Conservation (phyloP, 1,140 invertebrate genomes). For the Brachionus rubens region DNA sequence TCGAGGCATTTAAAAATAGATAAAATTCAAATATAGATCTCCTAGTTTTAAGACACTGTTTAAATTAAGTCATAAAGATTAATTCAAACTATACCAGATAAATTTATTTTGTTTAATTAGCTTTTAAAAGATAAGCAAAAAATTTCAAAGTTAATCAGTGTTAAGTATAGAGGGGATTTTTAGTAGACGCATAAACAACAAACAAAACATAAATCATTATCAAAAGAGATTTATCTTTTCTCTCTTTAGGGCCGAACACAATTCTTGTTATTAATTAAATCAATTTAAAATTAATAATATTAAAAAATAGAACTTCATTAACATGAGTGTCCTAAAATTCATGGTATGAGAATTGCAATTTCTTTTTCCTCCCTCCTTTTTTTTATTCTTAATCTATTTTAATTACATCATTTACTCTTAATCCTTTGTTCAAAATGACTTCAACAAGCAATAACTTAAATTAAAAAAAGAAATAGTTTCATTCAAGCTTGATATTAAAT, state of each 20-base stretch:
- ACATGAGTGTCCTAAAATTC: background rate
- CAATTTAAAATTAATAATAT: slow-evolving; percentile 42
- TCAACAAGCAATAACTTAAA: slow-evolving; percentile 15
- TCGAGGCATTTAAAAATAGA: background rate
- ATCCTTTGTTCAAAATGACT: slow-evolving; percentile 27
- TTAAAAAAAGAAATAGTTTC: background rate
- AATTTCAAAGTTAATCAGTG: slow-evolving; percentile 22
- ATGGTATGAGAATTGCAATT: too few relatives aligned
- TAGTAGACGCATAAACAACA: background rate
- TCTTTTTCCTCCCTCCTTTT: background rate
- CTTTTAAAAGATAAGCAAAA: slow-evolving; percentile 17
- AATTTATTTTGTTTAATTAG: slow-evolving; percentile 36
- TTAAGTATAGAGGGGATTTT: slow-evolving; percentile 21
- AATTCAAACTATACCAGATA: slow-evolving; percentile 8
- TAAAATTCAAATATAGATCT: background rate
- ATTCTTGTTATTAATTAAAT: slow-evolving; percentile 21
- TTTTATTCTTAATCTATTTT: slow-evolving; percentile 33
- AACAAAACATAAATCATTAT: too few relatives aligned
- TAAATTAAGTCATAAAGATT: slow-evolving; percentile 21
- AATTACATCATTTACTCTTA: slow-evolving; percentile 37
- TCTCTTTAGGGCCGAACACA: too few relatives aligned
- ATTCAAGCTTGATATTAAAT: slow-evolving; percentile 8
- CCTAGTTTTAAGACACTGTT: slow-evolving; percentile 1
- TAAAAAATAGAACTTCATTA: slow-evolving; percentile 38
- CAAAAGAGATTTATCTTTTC: slow-evolving; percentile 27